phyloP scores from a whole-genome alignment of 2,888 invertebrate genomes.

The Yponomeuta malinellus region DNA sequence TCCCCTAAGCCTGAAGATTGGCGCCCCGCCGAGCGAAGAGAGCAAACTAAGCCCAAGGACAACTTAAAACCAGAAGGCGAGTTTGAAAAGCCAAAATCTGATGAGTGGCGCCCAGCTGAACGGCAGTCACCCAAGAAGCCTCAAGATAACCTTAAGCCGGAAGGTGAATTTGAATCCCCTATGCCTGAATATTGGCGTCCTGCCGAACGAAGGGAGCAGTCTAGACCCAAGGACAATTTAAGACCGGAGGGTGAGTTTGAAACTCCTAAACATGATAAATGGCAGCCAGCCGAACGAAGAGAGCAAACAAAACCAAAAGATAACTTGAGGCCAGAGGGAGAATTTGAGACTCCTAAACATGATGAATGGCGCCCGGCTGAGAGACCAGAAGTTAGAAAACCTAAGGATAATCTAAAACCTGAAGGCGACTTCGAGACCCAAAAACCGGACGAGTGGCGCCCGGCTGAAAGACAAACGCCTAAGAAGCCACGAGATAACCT shows the following conservation, averaged over 20 bases:
- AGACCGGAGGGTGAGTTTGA: constrained; percentile 74
- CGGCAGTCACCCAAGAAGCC: constrained; percentile 29
- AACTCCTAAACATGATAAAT: constrained; percentile 41
- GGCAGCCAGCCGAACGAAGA: constrained; percentile 42
- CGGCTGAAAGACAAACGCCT: constrained; percentile 37
- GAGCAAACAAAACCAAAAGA: constrained; percentile 29
- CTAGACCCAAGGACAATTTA: constrained; percentile 61
- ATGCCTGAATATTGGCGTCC: constrained; percentile 33
- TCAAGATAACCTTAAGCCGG: constrained; percentile 45
- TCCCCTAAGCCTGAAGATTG: constrained; percentile 57
- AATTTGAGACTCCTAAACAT: constrained; percentile 61
- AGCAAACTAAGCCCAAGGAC: constrained; percentile 54
- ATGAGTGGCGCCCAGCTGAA: constrained; percentile 47
- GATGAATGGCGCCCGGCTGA: constrained; percentile 38
- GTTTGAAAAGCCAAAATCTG: constrained; percentile 53
- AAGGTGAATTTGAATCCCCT: constrained; percentile 59
- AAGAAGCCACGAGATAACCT: constrained; percentile 53
- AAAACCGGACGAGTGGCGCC: constrained; percentile 39
- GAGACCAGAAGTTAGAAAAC: constrained; percentile 43
- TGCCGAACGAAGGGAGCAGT: constrained; percentile 32
- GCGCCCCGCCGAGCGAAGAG: constrained; percentile 59
- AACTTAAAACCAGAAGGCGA: constrained; percentile 73
- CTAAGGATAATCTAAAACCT: constrained; percentile 62
- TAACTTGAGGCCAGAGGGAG: constrained; percentile 75
- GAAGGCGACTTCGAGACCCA: constrained; percentile 73